A percentile compares a stretch with the other conserved stretches of the same genome.
Evolutionary conservation across 2,113 vertebrate genomes (phyloP).

Genomic region (Cettia cetti): DNA sequence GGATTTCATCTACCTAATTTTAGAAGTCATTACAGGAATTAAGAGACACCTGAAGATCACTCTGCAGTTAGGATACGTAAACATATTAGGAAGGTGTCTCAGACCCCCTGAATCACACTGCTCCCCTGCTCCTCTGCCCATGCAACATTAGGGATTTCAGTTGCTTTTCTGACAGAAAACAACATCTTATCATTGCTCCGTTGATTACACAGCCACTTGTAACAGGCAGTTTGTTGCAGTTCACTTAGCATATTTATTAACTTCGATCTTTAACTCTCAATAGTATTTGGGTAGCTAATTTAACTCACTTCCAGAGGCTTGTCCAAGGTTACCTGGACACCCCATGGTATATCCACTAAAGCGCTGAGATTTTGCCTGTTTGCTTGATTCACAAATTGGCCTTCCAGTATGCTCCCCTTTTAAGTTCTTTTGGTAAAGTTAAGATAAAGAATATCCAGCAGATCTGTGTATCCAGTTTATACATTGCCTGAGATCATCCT

Average conservation of each 20-base stretch:
- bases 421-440: background rate
- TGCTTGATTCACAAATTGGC: background rate
- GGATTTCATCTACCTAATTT: background rate
- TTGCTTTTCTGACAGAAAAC: background rate
- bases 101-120: background rate
- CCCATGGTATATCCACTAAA: fast-evolving
- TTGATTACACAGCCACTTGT: background rate
- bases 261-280: background rate
- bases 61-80: background rate
- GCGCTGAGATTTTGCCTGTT: background rate
- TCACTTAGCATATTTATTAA: background rate
- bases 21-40: background rate
- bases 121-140: background rate
- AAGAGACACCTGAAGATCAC: background rate
- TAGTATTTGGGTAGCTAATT: background rate
- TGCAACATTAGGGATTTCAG: background rate
- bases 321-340: background rate
- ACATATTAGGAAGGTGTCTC: background rate
- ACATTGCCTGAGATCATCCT: background rate
- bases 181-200: background rate
- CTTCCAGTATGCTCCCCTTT: background rate
- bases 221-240: background rate
- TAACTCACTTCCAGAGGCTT: background rate
- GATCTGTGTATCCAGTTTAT: background rate
- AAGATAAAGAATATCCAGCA: background rate